Percentiles rank a stretch among this genome's conserved stretches.
Evolutionary conservation across 1,140 invertebrate species (phyloP).

Genomic region (Drosophila repleta): DNA sequence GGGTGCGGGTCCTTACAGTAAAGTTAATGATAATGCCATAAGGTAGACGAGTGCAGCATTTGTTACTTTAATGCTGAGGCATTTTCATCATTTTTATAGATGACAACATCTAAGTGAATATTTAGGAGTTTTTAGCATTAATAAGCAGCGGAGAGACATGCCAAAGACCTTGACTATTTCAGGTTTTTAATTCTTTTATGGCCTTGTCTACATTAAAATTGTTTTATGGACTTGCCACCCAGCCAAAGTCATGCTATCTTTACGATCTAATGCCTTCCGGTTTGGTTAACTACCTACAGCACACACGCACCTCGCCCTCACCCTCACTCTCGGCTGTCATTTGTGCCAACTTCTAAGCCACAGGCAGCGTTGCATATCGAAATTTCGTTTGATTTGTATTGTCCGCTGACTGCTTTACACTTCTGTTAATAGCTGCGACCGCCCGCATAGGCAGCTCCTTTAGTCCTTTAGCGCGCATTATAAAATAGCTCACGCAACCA

Average conservation of each 20-base stretch:
- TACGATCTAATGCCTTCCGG: conserved; percentile 21
- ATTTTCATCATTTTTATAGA: conserved; percentile 36
- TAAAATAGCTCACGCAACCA: conserved; percentile 70
- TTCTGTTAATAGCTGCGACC: conserved; percentile 64
- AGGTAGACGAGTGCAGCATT: conserved; percentile 39
- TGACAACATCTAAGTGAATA: conserved; percentile 23
- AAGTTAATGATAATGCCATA: conserved; percentile 53
- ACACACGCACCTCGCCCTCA: neutral
- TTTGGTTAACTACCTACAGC: neutral
- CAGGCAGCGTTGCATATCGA: conserved; percentile 63
- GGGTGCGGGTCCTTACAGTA: conserved; percentile 15
- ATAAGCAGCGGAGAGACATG: neutral
- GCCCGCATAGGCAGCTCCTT: conserved; percentile 63
- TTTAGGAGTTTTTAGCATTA: neutral
- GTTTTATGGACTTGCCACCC: conserved; percentile 5
- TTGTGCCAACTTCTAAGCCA: conserved; percentile 1
- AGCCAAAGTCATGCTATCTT: conserved; percentile 11
- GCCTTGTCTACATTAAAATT: neutral
- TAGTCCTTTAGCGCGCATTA: conserved; percentile 37
- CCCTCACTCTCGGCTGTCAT: conserved; percentile 8
- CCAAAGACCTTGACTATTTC: too few species aligned
- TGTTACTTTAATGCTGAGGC: conserved; percentile 24
- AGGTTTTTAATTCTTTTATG: neutral
- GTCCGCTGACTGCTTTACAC: conserved; percentile 27
- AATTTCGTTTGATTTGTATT: conserved; percentile 31